A percentile compares a stretch with the other conserved stretches of the same genome.
These are phyloP conservation scores for Tychaedon coryphoeus DNA, from an alignment of 2,113 vertebrate species.

Conservation along the genomic window DNA sequence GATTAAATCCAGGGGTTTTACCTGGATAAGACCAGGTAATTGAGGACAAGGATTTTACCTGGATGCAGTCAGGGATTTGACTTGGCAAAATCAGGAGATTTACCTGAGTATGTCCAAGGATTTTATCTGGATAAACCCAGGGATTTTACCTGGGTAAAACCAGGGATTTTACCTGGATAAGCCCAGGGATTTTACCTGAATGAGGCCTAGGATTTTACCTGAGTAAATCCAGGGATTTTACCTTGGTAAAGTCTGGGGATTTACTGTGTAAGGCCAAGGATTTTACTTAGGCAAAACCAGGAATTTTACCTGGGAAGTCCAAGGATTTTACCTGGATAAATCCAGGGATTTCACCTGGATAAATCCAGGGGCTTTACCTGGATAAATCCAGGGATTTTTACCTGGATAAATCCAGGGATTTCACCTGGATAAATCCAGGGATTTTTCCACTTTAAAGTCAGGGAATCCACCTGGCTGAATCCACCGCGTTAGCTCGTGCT, in stretches of 20 bases:
- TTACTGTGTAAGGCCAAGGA: accelerated
- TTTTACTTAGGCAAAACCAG: no score
- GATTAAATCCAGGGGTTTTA: accelerated
- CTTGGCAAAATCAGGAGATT: background rate
- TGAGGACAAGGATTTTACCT: accelerated
- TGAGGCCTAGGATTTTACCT: no score
- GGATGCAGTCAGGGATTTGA: accelerated
- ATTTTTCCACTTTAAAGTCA: background rate
- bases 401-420: accelerated
- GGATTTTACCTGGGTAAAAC: accelerated
- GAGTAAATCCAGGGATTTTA: accelerated
- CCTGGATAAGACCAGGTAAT: accelerated
- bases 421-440: accelerated
- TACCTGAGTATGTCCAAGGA: accelerated
- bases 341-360: background rate
- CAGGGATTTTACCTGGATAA: background rate
- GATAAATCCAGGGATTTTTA: accelerated
- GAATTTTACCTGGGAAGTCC: background rate
- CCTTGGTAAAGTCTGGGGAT: no score
- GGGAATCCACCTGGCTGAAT: background rate
- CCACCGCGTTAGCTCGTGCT: background rate
- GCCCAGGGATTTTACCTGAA: no score
- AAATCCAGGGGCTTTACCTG: accelerated
- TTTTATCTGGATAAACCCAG: background rate
- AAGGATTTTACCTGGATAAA: background rate